Evolutionary conservation across 2,888 invertebrate genomes (phyloP), one percentile per base, ranked within the genome.

Genomic region (Buathra laborator): DNA sequence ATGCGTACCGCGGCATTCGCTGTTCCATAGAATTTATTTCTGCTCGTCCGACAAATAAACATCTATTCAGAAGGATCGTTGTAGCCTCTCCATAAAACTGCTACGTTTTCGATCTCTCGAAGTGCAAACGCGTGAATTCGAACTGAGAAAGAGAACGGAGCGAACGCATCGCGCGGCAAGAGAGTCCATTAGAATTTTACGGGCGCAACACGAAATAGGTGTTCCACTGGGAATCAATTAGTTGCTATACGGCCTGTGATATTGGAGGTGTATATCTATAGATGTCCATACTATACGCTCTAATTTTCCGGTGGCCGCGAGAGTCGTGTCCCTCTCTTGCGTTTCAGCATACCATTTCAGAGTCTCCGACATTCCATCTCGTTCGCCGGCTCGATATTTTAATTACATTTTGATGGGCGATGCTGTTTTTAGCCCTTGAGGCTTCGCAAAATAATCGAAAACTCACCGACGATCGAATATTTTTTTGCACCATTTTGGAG

Each of bases 181-280:
- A 62, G 68, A 75, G 68, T 75, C 74, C 68, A 81, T 81, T 81
- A 68, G 81, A 68, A 81, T 81, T 81, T 81, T 81, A 81, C 68
- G 81, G 74, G 81, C 56, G 46, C n/a, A 59, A 81, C 80, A 74
- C 81, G 81, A 43, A 81, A 81, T 81, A 81, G 81, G 81, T 75
- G 81, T 81, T 75, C 46, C 74, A 75, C 59, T 9, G 43, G 68
- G 74, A 81, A 81, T 81, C 75, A 81, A 81, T 81, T 81, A 81
- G 74, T 68, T 43, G 48, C n/a, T 29, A 72, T 44, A 64, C 51
- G 53, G 48, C 64, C 51, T 16, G 62, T 29, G 64, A 64, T 2
- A 71, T 71, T n/a, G 32, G 48, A 48, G 16, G 53, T 56, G 56
- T 67, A 46, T 19, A 6, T 16, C 51, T 46, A 64, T 29, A 62